These are phyloP conservation scores for Chelon auratus DNA, from an alignment of 2,797 vertebrate genomes.

Conservation along the genomic window DNA sequence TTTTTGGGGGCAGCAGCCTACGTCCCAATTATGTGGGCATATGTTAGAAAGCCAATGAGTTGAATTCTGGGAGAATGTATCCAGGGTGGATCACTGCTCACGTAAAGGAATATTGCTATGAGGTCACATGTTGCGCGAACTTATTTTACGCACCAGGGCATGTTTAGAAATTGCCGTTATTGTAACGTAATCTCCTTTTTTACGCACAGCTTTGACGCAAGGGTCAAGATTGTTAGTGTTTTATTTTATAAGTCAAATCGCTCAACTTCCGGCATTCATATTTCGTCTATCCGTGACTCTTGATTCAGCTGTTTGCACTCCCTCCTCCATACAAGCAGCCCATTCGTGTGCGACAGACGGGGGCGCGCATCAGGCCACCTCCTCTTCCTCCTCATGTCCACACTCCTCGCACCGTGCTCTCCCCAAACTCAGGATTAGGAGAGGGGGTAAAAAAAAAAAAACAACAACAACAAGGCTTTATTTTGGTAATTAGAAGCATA, in stretches of 20 bases:
- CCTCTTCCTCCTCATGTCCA: constrained; percentile 64
- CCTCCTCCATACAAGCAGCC: constrained; percentile 73
- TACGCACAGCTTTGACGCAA: neutral
- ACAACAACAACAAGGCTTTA: constrained; percentile 63
- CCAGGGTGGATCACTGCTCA: too few relatives aligned
- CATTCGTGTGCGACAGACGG: constrained; percentile 79
- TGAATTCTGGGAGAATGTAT: neutral
- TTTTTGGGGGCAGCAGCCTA: neutral
- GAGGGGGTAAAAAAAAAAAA: constrained; percentile 7
- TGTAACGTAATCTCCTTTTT: too few relatives aligned
- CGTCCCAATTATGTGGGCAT: too few relatives aligned
- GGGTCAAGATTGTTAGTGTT: neutral
- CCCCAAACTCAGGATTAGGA: constrained; percentile 52
- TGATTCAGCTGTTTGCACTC: constrained; percentile 66
- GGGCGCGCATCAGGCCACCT: constrained; percentile 80
- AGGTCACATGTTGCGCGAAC: too few relatives aligned
- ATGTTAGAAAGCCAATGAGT: too few relatives aligned
- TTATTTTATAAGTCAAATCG: constrained; percentile 62
- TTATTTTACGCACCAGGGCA: too few relatives aligned
- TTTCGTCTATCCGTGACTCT: constrained; percentile 16
- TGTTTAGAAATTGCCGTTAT: too few relatives aligned
- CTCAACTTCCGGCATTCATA: constrained; percentile 36
- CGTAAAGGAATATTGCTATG: too few relatives aligned
- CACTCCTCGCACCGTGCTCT: constrained; percentile 41
- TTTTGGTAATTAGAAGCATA: constrained; percentile 69